Base-by-base conservation (phyloP, 2,888 invertebrate genomes). In the Leptinotarsa tumamoca region DNA sequence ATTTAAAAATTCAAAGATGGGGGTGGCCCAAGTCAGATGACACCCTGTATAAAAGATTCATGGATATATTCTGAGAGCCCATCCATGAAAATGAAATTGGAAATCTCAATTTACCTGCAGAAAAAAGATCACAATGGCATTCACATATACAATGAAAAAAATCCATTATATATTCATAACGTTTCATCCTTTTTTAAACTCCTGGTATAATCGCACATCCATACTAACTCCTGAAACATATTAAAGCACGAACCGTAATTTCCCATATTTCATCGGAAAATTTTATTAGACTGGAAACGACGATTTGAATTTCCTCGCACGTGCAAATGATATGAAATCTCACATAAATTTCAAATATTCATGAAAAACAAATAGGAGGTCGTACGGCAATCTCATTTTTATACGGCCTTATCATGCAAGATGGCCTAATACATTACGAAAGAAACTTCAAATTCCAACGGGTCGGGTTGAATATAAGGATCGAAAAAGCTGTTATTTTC, bases 321-420 rank as follows among this genome's bases (percentile, higher is more conserved):
- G 79, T 78, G 80, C 78, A 75, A 76, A 77, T 79, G 77, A 79
- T 80, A 79, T 75, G 68, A 76, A 77, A 78, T 78, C 76, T 75
- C 75, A 71, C 76, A 77, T 79, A 79, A 80, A 78, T 80, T 79
- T 79, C 73, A 74, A 79, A 78, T 80, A 80, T 80, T 80, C 79
- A 80, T 80, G 79, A 77, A 79, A 80, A 80, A 79, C 79, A 80
- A 80, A 78, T 79, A 79, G 79, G 74, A 76, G 76, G 75, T 78
- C 76, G 77, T 70, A 71, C 67, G 74, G 76, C 76, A 79, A 80
- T 80, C 79, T 71, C 68, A 68, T 74, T 80, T 80, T 80, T 80
- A 80, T 79, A 76, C 77, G 69, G 74, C 67, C 67, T 79, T 69
- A 75, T 78, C 74, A 74, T 52, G 50, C 67, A 58, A 54, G 75